Evolutionary conservation across 2,113 vertebrate genomes (phyloP), one percentile per base, ranked within the genome.

Genomic region (Cinclus mexicanus): DNA sequence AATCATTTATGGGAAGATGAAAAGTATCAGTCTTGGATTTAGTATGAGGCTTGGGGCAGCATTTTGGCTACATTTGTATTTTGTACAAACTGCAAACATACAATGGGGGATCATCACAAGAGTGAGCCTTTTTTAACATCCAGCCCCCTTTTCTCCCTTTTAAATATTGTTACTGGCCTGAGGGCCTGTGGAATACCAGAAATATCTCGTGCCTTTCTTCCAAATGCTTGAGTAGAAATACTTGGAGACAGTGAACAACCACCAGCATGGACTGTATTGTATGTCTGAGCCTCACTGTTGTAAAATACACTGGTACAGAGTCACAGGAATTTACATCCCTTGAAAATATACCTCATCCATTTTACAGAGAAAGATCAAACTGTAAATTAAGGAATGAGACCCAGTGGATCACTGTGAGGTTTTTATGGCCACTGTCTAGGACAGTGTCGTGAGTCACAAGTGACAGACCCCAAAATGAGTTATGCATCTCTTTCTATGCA

Each of bases 371-470:
- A 46, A 77, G n/a, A 42, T 77, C 64, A 61, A 55, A 53, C 77
- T 72, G 57, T 97, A 84, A 94, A 95, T 95, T 35, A 89, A 88
- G 75, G 52, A 83, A 57, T 57, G 90, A 87, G 92, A 33, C 67
- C 72, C 59, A 76, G 1, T 78, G 63, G 75, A 46, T 93, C 4
- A 18, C 89, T 82, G 53, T 90, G 60, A 95, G 88, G 75, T 35
- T 97, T 97, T 95, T 93, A 82, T 92, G 7, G 26, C 83, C 81
- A 29, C 87, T 65, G 86, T 83, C 81, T 85, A 57, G 94, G 75
- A 91, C 87, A 79, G 7, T 33, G 28, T 67, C n/a, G 14, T 53
- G 72, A 87, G 79, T 94, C 75, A 86, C 76, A 75, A 59, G 64
- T 93, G 87, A 89, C 91, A 92, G 92, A 60, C 81, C 57, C 68